phyloP scores from a whole-genome alignment of 2,888 invertebrate genomes.

The Melanchra persicariae region DNA sequence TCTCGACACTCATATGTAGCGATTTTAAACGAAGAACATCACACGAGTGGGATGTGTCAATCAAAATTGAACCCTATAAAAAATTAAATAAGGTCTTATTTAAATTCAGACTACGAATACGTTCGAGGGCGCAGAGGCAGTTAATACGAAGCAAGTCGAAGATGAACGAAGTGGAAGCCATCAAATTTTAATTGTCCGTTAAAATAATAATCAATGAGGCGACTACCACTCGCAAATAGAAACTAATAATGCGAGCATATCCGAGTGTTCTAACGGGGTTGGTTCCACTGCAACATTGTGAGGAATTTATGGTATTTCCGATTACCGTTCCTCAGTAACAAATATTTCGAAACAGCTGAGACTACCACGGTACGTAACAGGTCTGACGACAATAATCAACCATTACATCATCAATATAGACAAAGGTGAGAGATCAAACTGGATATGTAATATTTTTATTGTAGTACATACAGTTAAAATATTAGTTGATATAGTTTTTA shows the following conservation, averaged over 20 bases:
- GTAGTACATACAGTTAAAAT: not conserved
- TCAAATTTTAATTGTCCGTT: constrained; percentile 91
- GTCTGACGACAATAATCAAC: not conserved
- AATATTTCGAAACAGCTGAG: constrained; percentile 28
- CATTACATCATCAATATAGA: constrained; percentile 7
- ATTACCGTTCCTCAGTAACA: constrained; percentile 20
- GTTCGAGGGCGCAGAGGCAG: constrained; percentile 65
- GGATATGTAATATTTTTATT: not conserved
- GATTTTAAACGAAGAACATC: constrained; percentile 81
- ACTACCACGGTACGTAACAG: constrained; percentile 1
- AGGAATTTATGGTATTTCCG: constrained; percentile 38
- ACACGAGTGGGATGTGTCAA: constrained; percentile 66
- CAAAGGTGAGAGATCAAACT: constrained; percentile 5
- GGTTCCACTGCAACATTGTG: constrained; percentile 54
- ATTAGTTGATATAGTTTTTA: not conserved
- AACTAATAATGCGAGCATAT: constrained; percentile 75
- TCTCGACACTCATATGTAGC: constrained; percentile 87
- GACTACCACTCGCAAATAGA: constrained; percentile 85
- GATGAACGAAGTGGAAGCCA: constrained; percentile 89
- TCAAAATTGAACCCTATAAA: constrained; percentile 73
- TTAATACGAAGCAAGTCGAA: constrained; percentile 82
- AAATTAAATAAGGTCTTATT: constrained; percentile 68
- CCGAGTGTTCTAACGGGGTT: constrained; percentile 55
- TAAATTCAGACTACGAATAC: constrained; percentile 52
- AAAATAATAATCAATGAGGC: constrained; percentile 90